These are phyloP conservation scores for Hafferia zeledoni DNA, from an alignment of 2,797 vertebrate genomes.

Conservation along the genomic window DNA sequence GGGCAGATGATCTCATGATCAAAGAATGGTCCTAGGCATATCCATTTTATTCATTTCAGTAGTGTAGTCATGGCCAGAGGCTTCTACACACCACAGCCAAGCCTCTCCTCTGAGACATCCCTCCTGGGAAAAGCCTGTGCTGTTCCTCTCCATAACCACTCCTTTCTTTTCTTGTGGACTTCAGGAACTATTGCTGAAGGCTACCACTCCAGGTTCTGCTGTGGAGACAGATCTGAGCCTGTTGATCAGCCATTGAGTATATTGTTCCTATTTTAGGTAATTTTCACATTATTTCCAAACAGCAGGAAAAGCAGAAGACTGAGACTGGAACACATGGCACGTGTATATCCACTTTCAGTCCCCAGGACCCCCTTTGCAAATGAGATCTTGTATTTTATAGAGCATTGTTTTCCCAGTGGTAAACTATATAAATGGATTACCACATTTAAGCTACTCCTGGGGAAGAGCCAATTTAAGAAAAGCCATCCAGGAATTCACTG, in stretches of 20 bases:
- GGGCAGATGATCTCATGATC: not conserved
- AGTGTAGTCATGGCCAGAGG: not conserved
- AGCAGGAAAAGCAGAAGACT: slow-evolving; percentile 43
- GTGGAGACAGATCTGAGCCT: not conserved
- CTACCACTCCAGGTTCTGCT: not conserved
- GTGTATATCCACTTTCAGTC: slow-evolving; percentile 27
- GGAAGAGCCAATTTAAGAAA: slow-evolving; percentile 72
- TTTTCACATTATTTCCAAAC: slow-evolving; percentile 55
- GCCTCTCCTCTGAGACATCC: not conserved
- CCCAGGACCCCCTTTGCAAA: slow-evolving; percentile 51
- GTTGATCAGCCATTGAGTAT: not conserved
- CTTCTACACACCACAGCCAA: not conserved
- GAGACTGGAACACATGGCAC: slow-evolving; percentile 39
- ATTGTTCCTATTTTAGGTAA: slow-evolving; percentile 31
- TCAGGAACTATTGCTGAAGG: not conserved
- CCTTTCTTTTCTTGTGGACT: not conserved
- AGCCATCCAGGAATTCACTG: slow-evolving; percentile 70
- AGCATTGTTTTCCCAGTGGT: slow-evolving; percentile 49
- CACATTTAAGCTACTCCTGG: slow-evolving; percentile 66
- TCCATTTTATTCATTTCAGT: not conserved
- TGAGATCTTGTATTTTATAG: slow-evolving; percentile 48
- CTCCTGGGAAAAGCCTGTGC: not conserved
- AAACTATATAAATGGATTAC: slow-evolving; percentile 73
- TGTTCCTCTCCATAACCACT: not conserved
- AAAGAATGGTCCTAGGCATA: not conserved